Conservation (phyloP, 30 jellyfish, hydroid and myxozoan species). For the Sanderia malayensis region DNA sequence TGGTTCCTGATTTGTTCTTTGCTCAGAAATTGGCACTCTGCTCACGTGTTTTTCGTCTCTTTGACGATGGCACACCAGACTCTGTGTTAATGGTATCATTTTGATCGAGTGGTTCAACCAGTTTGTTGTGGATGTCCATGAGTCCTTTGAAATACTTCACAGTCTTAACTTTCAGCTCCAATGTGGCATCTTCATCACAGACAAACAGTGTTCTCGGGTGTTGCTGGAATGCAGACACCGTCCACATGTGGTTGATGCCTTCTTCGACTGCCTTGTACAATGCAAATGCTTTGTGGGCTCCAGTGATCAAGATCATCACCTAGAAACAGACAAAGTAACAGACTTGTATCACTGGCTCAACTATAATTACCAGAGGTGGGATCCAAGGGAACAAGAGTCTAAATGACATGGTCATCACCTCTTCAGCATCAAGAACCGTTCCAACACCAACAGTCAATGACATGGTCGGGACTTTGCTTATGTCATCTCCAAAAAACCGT, state of each 20-base stretch:
- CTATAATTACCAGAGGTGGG: no score
- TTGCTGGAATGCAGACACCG: conserved; percentile 97
- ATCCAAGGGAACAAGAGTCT: no score
- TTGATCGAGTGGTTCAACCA: conserved; percentile 68
- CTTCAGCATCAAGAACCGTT: conserved; percentile 93
- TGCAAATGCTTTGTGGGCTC: conserved; percentile 92
- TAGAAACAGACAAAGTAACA: conserved; percentile 2
- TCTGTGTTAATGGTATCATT: conserved; percentile 45
- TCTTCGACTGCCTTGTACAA: conserved; percentile 90
- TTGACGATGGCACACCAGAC: conserved; percentile 57
- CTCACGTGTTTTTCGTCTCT: conserved; percentile 53
- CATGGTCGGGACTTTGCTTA: conserved; percentile 78
- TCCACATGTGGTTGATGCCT: conserved; percentile 99
- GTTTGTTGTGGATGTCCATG: conserved; percentile 80
- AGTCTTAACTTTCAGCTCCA: conserved; percentile 90
- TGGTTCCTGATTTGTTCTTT: no score
- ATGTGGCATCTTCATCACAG: conserved; percentile 95
- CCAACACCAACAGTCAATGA: conserved; percentile 98
- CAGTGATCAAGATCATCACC: conserved; percentile 96
- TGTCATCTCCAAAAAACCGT: conserved; percentile 86
- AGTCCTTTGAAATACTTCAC: conserved; percentile 94
- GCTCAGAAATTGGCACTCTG: no score
- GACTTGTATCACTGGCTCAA: no score
- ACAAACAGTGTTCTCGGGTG: conserved; percentile 85
- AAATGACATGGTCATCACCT: no score